Evolutionary conservation across 2,888 invertebrate species (phyloP), one percentile per base, ranked within the genome.

Genomic region (Drosophila melanosoma): DNA sequence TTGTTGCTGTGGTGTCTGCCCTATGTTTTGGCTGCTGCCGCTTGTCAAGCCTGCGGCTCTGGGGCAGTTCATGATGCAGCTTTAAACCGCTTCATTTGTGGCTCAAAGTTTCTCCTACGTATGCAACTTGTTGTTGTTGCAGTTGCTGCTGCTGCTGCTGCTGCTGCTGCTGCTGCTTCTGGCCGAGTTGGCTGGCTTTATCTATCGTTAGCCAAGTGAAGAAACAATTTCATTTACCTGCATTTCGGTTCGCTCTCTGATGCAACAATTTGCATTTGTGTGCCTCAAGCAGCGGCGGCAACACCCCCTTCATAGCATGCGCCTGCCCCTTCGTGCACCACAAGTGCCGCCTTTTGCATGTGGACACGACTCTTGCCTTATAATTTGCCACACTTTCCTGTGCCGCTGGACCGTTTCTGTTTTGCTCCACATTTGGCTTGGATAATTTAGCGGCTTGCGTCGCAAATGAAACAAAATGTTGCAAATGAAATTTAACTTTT

Each of bases 331-430:
- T 26, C n/a, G 36, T 74, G 52, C 53, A 42, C 57, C 71, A 76
- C 74, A 64, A 78, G 77, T 73, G 71, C 78, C 67, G 78, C 63
- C 75, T 42, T 60, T 48, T 74, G 75, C 77, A 62, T 80, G 51
- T 75, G 76, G 49, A 78, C 78, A 78, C 71, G 76, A 57, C 40
- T 74, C 64, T 52, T 53, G 73, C 77, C 71, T 67, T 83, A 74
- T 88, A 89, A 85, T 86, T 89, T 89, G 86, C 88, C 76, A 86
- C 85, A 86, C 90, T 86, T 89, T 85, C 71, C 73, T 58, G 63
- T 56, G 26, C 69, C 57, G 57, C 29, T 57, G 20, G 32, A 40
- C 49, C 48, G 60, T 68, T 68, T 63, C 23, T 60, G 58, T 52
- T 33, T 33, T 80, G 89, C 86, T 87, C 81, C 49, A 89, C 72